Evolutionary conservation across 2,888 invertebrate species (phyloP).

Genomic region (Colostygia pectinataria): DNA sequence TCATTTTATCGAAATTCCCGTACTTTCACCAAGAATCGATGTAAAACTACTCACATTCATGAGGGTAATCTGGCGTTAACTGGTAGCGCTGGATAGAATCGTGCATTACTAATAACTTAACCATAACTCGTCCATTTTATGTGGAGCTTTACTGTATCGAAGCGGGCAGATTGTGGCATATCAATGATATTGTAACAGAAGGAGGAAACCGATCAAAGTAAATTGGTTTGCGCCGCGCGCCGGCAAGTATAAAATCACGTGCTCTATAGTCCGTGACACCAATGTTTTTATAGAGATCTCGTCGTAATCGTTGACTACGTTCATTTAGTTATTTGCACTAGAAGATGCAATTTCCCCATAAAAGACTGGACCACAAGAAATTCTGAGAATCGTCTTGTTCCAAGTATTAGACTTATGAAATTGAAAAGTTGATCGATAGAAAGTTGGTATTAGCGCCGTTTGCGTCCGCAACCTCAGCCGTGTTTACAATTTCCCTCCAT

Average conservation of each 20-base stretch:
- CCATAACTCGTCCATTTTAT: constrained; percentile 44
- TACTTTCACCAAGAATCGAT: constrained; percentile 57
- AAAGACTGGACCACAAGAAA: constrained; percentile 19
- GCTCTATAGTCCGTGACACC: constrained; percentile 68
- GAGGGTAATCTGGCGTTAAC: constrained; percentile 52
- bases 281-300: constrained; percentile 52
- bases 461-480: constrained; percentile 18
- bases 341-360: constrained; percentile 27
- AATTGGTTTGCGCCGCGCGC: constrained; percentile 40
- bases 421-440: constrained; percentile 31
- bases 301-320: constrained; percentile 49
- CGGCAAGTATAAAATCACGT: constrained; percentile 58
- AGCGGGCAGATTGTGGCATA: constrained; percentile 39
- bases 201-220: constrained; percentile 46
- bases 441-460: constrained; percentile 24
- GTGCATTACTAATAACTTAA: constrained; percentile 60
- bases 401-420: constrained; percentile 20
- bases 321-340: constrained; percentile 37
- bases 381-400: constrained; percentile 17
- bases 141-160: constrained; percentile 40
- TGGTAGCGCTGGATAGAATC: constrained; percentile 53
- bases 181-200: constrained; percentile 40
- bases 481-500: constrained; percentile 22
- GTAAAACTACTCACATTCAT: constrained; percentile 41
- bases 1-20: constrained; percentile 43